These are phyloP conservation scores for Drosophila insularis DNA, from an alignment of 1,140 invertebrate species.

Conservation along the genomic window DNA sequence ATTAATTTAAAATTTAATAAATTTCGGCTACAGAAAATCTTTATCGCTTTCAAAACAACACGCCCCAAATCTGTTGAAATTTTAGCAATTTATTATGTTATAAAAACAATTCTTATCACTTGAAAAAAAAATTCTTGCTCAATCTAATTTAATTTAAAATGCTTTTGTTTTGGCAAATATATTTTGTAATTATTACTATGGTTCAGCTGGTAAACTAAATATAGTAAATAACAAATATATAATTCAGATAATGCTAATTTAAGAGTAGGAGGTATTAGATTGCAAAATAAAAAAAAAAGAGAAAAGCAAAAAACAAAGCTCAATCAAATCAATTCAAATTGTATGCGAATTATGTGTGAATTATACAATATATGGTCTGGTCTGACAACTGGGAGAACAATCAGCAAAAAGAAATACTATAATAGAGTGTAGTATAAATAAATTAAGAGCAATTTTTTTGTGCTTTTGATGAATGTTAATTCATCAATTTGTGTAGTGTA, in stretches of 20 bases:
- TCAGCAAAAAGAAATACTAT: conserved; percentile 6
- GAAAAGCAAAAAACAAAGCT: conserved; percentile 13
- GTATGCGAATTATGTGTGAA: conserved; percentile 41
- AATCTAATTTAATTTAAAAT: no score
- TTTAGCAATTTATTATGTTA: no score
- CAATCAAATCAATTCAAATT: conserved; percentile 50
- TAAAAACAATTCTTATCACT: no score
- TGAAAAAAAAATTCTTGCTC: no score
- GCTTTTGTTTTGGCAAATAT: background rate
- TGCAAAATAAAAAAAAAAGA: conserved; percentile 10
- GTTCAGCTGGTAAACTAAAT: background rate
- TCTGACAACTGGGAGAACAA: conserved; percentile 24
- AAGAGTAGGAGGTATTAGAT: background rate
- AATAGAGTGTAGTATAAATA: conserved; percentile 9
- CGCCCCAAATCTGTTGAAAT: no score
- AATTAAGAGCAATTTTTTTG: conserved; percentile 5
- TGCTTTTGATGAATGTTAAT: background rate
- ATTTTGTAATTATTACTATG: background rate
- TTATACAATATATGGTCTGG: conserved; percentile 9
- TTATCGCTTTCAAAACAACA: no score
- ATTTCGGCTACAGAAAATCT: no score
- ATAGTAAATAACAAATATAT: conserved; percentile 8
- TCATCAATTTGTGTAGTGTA: background rate
- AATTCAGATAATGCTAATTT: conserved; percentile 45
- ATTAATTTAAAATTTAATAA: no score